Evolutionary conservation across 2,113 vertebrate genomes (phyloP), one percentile per base, ranked within the genome.

Genomic region (Corythornis cristatus): DNA sequence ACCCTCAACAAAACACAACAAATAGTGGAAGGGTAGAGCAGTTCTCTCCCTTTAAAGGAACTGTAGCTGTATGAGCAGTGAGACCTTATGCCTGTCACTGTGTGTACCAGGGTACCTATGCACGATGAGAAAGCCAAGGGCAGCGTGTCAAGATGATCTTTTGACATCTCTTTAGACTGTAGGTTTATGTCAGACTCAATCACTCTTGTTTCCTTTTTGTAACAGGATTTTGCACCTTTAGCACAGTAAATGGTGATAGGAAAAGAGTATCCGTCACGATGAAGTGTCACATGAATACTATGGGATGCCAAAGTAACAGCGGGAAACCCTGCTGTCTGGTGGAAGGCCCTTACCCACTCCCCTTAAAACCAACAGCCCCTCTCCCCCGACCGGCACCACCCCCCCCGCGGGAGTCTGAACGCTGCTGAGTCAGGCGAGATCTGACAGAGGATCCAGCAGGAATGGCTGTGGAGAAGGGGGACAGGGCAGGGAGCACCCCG

Each of bases 111-210:
- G 76, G 28, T 23, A 80, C 20, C 56, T 31, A 26, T 5, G 25
- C 8, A 23, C 0, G 1, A 28, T 0, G 3, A 53, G 72, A 70
- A 37, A 60, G 5, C 1, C 2, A 68, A 71, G 40, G 33, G 65
- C 33, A 78, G 57, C 17, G 3, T 4, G 11, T 45, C 64, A 37
- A 12, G 9, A 23, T 33, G 17, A 73, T 31, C 42, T 86, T 3
- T 3, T 57, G 35, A 54, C 20, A 40, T 42, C 26, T 54, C 60
- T n/a, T 48, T 31, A 2, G 26, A 33, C 13, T 45, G 43, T 1
- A 3, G 25, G 23, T 60, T 89, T 72, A 64, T 28, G 26, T 50
- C 35, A 68, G 83, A 72, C 8, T 23, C 64, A 37, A 10, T 68
- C 35, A 75, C 57, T 82, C 14, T 20, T 20, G 12, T 68, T 68